Conservation (phyloP, 1,140 invertebrate genomes). For the Brachionus rotundiformis region DNA sequence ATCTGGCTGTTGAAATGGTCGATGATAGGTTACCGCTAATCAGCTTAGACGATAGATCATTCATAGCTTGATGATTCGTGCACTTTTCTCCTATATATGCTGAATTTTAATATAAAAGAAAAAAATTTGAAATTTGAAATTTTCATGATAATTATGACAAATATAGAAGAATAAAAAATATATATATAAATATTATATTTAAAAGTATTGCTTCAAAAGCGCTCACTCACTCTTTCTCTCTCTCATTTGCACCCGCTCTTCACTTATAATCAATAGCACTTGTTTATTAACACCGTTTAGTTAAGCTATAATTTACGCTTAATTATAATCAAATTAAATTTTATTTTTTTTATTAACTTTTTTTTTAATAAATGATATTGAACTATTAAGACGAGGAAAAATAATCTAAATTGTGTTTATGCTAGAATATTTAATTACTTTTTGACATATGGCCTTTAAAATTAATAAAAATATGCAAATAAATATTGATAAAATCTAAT, state of each 20-base stretch:
- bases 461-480: too few relatives aligned
- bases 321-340: too few relatives aligned
- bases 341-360: too few relatives aligned
- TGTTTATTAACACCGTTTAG: constrained; percentile 14
- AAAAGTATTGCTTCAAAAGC: constrained; percentile 17
- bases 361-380: too few relatives aligned
- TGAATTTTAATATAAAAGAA: constrained; percentile 32
- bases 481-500: constrained; percentile 3
- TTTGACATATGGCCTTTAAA: background rate
- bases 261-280: background rate
- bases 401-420: background rate
- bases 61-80: constrained; percentile 25
- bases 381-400: too few relatives aligned
- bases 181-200: constrained; percentile 3
- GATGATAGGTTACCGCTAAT: constrained; percentile 47
- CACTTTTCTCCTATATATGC: constrained; percentile 10
- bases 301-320: background rate
- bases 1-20: constrained; percentile 28
- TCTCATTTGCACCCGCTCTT: background rate
- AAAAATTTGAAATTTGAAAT: constrained; percentile 43
- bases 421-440: background rate
- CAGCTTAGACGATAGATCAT: constrained; percentile 11
- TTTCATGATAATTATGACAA: constrained; percentile 47
- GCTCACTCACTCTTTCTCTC: constrained; percentile 4
- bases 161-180: constrained; percentile 19